These are phyloP conservation scores for Oreochromis mossambicus DNA, from an alignment of 2,797 vertebrate genomes.

Conservation along the genomic window DNA sequence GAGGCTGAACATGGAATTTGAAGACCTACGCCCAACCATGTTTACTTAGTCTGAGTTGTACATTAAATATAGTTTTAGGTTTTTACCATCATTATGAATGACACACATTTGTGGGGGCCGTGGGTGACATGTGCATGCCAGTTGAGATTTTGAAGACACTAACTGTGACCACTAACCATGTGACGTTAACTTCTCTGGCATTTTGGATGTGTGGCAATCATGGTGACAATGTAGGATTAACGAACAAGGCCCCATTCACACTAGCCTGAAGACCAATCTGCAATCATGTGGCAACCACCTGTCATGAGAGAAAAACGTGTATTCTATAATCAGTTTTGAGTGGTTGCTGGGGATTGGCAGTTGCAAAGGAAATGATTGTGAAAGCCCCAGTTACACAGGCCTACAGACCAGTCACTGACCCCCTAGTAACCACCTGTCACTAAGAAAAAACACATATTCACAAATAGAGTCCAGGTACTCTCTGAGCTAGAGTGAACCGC, in stretches of 20 bases:
- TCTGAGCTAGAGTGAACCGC: not conserved
- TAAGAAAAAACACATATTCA: not conserved
- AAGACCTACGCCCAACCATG: not conserved
- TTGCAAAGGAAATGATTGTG: not conserved
- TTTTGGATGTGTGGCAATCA: not conserved
- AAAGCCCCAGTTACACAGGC: not conserved
- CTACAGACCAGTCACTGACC: not conserved
- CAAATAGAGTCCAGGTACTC: not conserved
- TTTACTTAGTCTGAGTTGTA: not conserved
- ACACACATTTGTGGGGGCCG: not conserved
- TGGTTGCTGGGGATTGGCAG: not conserved
- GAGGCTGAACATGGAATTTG: not conserved
- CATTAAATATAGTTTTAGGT: not conserved
- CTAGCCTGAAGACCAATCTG: not conserved
- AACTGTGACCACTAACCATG: not conserved
- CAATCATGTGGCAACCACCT: not conserved
- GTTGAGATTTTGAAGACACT: not conserved
- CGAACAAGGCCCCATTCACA: not conserved
- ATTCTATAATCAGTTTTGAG: not conserved
- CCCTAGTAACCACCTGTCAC: not conserved
- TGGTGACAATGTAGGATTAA: not conserved
- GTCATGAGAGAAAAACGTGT: not conserved
- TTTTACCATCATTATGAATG: not conserved
- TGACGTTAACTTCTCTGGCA: not conserved
- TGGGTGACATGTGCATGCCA: not conserved